Evolutionary conservation across 2,888 invertebrate genomes (phyloP).

Genomic region (Cactoblastis cactorum): DNA sequence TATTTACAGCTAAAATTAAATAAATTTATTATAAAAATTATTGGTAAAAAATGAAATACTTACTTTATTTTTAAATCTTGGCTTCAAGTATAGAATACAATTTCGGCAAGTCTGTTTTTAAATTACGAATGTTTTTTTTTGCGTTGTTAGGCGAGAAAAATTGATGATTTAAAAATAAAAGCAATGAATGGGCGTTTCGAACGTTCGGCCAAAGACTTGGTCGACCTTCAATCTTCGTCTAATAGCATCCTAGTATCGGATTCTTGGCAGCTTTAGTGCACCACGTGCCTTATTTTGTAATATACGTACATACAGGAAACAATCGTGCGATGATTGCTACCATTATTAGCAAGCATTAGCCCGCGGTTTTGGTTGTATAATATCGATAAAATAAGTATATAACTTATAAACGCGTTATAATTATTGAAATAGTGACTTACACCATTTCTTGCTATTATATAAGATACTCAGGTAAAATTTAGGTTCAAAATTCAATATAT

Average conservation of each 20-base stretch:
- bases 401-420: too few relatives aligned
- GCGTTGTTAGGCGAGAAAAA: conserved; percentile 4
- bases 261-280: conserved; percentile 20
- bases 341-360: too few relatives aligned
- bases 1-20: not conserved
- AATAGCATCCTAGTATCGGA: conserved; percentile 20
- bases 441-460: not conserved
- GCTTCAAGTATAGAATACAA: not conserved
- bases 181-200: conserved; percentile 35
- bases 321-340: not conserved
- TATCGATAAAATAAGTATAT: too few relatives aligned
- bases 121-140: not conserved
- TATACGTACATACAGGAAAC: conserved; percentile 10
- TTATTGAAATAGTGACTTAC: too few relatives aligned
- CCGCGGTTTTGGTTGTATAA: not conserved
- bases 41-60: not conserved
- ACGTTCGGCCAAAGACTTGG: conserved; percentile 31
- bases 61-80: not conserved
- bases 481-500: too few relatives aligned
- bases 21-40: not conserved
- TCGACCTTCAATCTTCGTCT: conserved; percentile 17
- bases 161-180: conserved; percentile 33
- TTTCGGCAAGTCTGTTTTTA: conserved; percentile 3
- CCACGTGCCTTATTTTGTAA: conserved; percentile 10
- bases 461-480: too few relatives aligned